Evolutionary conservation across 1,140 invertebrate species (phyloP), one percentile per base, ranked within the genome.

Genomic region (Anadara kagoshimensis): DNA sequence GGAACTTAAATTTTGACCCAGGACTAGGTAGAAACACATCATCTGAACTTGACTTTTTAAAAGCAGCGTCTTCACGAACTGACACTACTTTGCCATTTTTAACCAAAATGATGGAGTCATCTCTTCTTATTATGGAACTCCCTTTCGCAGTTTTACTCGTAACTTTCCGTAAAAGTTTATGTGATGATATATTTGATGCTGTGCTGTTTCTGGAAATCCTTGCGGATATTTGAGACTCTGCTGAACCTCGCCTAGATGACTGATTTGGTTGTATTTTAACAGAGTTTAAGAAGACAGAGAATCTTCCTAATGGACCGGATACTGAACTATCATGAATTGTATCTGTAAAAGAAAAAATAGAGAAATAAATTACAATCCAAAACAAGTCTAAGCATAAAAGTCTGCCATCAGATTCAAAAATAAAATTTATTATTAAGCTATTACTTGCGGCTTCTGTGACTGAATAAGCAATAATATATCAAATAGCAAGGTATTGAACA

Each of bases 21-120:
- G 29, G 29, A 36, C 29, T 36, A 1, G 69, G 65, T 22, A 77
- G n/a, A 18, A 77, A 73, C 0, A 69, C 61, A 22, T 73, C 66
- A 57, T 76, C 75, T 62, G 20, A 51, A 45, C 57, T 63, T 62
- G 41, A 45, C 29, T 54, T 78, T 66, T 26, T 51, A 7, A 65
- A 69, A 16, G 72, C 66, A 8, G 69, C 47, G 44, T 81, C 79
- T 18, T 76, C 58, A 18, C 84, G 63, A 43, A 85, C 79, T 41
- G 84, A 85, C 53, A 87, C 82, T 59, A 87, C 86, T 75, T 87
- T 87, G 1, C 84, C 85, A 47, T 81, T 82, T 78, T 87, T 87
- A 43, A 85, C 80, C 36, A 86, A 79, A 45, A 87, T 83, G 4
- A 85, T 68, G 11, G 85, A 81, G 14, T 84, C 85, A 54, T 87